A percentile compares a stretch with the other conserved stretches of the same genome.
Conservation (phyloP, 2,797 vertebrate species). For the Galaxias olidus region DNA sequence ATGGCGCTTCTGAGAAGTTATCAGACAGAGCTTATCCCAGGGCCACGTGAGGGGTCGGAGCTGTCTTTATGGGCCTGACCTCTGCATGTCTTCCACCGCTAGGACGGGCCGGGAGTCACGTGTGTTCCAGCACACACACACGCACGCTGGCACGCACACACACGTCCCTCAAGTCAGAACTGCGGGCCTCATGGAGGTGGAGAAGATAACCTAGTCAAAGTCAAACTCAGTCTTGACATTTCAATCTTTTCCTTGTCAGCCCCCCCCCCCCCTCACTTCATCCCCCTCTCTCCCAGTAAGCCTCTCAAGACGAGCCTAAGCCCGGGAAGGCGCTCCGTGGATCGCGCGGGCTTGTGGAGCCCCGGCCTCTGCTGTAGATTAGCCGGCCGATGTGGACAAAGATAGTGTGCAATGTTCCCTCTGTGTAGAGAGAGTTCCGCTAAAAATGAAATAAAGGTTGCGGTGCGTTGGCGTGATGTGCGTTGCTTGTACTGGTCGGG, state of each 20-base stretch:
- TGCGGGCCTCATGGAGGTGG: too few relatives aligned
- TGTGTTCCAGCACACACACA: neutral
- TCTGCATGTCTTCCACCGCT: neutral
- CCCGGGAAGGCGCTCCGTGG: neutral
- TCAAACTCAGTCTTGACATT: neutral
- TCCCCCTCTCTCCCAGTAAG: slow-evolving; percentile 6
- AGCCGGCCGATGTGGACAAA: slow-evolving; percentile 18
- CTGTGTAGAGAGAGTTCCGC: slow-evolving; percentile 35
- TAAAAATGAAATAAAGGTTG: slow-evolving; percentile 26
- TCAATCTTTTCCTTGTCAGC: neutral
- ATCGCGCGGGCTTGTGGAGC: slow-evolving; percentile 20
- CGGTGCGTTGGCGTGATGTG: too few relatives aligned
- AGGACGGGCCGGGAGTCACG: neutral
- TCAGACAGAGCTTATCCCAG: neutral
- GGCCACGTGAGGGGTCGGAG: neutral
- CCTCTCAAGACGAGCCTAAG: slow-evolving; percentile 9
- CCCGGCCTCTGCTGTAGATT: neutral
- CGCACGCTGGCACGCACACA: neutral
- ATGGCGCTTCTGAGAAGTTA: neutral
- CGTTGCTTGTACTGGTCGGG: too few relatives aligned
- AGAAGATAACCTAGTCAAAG: neutral
- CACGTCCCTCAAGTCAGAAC: neutral
- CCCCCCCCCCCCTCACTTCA: slow-evolving; percentile 1
- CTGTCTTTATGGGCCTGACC: neutral
- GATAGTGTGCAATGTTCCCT: slow-evolving; percentile 2